Evolutionary conservation across 2,797 vertebrate genomes (phyloP).

Genomic region (Sarcophilus harrisii): DNA sequence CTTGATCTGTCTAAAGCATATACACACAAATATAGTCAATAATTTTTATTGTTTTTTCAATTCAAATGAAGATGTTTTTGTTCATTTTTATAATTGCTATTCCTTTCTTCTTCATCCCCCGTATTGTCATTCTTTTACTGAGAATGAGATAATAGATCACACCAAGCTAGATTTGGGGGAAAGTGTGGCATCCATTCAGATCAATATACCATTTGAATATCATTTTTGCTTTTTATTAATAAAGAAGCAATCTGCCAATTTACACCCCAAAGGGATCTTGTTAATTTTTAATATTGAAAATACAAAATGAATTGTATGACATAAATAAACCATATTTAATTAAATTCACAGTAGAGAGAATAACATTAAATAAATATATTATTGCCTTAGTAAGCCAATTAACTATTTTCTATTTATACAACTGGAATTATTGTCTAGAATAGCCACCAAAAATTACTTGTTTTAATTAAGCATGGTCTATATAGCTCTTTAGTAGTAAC

Average conservation of each 20-base stretch:
- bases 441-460: conserved; percentile 68
- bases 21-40: background rate
- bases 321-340: conserved; percentile 81
- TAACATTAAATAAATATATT: conserved; percentile 79
- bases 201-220: conserved; percentile 80
- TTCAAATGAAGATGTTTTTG: background rate
- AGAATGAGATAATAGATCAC: background rate
- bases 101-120: background rate
- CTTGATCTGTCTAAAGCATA: background rate
- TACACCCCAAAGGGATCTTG: conserved; percentile 76
- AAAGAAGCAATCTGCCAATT: conserved; percentile 81
- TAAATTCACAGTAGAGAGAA: conserved; percentile 77
- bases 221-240: conserved; percentile 79
- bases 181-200: background rate
- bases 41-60: background rate
- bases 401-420: conserved; percentile 83
- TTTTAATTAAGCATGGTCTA: conserved; percentile 76
- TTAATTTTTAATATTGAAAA: conserved; percentile 77
- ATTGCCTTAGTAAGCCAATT: conserved; percentile 85
- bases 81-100: background rate
- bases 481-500: background rate
- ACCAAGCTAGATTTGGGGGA: background rate
- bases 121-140: background rate
- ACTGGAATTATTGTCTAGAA: conserved; percentile 66
- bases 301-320: conserved; percentile 77